Evolutionary conservation across 2,888 invertebrate genomes (phyloP).

Genomic region (Balanococcus diminutus): DNA sequence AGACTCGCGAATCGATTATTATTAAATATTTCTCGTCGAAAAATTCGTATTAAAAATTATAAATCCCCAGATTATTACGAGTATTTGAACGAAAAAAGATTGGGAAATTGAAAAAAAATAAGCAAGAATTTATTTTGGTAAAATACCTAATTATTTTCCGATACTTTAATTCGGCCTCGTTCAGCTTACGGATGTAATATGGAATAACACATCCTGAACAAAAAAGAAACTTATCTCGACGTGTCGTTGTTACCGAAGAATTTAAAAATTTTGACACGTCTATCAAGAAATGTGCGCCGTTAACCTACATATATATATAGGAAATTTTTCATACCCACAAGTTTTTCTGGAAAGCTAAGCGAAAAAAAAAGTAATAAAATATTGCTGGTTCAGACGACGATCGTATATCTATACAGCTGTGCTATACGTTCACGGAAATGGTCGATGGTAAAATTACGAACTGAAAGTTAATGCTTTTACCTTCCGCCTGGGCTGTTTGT

Average conservation of each 20-base stretch:
- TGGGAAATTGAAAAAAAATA: too few species aligned
- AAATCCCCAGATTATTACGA: too few species aligned
- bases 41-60: too few species aligned
- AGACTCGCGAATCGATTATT: too few species aligned
- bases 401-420: not conserved
- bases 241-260: not conserved
- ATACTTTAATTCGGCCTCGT: too few species aligned
- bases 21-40: too few species aligned
- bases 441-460: slow-evolving; percentile 17
- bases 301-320: not conserved
- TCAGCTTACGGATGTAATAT: not conserved
- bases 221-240: not conserved
- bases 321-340: not conserved
- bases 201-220: not conserved
- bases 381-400: not conserved
- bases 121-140: too few species aligned
- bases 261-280: slow-evolving; percentile 13
- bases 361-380: slow-evolving; percentile 14
- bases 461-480: slow-evolving; percentile 22
- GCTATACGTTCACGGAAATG: not conserved
- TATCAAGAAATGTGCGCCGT: slow-evolving; percentile 2
- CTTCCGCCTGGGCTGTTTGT: not conserved
- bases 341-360: not conserved
- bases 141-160: too few species aligned
- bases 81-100: too few species aligned